A percentile compares a stretch with the other conserved stretches of the same genome.
phyloP scores from a whole-genome alignment of 2,797 vertebrate species.

The Anolis apletophallus region DNA sequence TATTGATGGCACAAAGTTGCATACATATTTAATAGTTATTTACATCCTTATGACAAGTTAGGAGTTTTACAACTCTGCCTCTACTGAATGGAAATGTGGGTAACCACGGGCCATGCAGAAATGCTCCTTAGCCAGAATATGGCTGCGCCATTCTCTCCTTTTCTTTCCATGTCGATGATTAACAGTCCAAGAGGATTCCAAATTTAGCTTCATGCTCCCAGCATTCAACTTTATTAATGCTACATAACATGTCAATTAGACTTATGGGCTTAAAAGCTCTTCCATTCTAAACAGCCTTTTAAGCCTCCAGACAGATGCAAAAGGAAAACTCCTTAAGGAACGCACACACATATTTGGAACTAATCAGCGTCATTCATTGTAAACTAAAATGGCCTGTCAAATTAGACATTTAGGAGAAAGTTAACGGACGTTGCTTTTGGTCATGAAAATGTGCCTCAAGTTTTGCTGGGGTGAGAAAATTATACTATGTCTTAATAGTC shows the following conservation, averaged over 20 bases:
- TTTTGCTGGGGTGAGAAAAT: not conserved
- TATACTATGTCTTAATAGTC: too few species aligned
- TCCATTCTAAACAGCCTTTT: conserved; percentile 53
- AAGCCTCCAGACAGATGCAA: conserved; percentile 34
- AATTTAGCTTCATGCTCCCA: conserved; percentile 55
- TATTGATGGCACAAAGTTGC: conserved; percentile 18
- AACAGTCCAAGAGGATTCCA: conserved; percentile 63
- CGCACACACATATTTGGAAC: conserved; percentile 39
- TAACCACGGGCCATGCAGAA: conserved; percentile 41
- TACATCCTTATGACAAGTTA: conserved; percentile 49
- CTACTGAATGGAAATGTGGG: conserved; percentile 25
- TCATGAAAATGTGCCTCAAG: not conserved
- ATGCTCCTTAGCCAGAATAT: conserved; percentile 44
- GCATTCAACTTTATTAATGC: conserved; percentile 58
- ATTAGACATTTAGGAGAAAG: not conserved
- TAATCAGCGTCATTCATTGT: conserved; percentile 36
- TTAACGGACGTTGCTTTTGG: not conserved
- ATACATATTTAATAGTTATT: conserved; percentile 34
- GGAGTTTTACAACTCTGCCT: conserved; percentile 19
- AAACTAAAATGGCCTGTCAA: conserved; percentile 2
- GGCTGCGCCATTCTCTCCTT: conserved; percentile 18
- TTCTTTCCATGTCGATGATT: conserved; percentile 49
- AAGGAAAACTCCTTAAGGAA: conserved; percentile 33
- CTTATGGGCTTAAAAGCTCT: conserved; percentile 44
- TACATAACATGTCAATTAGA: conserved; percentile 62